These are phyloP conservation scores for Rhinolophus ferrumequinum DNA, from an alignment of 2,113 vertebrate genomes.

Conservation along the genomic window DNA sequence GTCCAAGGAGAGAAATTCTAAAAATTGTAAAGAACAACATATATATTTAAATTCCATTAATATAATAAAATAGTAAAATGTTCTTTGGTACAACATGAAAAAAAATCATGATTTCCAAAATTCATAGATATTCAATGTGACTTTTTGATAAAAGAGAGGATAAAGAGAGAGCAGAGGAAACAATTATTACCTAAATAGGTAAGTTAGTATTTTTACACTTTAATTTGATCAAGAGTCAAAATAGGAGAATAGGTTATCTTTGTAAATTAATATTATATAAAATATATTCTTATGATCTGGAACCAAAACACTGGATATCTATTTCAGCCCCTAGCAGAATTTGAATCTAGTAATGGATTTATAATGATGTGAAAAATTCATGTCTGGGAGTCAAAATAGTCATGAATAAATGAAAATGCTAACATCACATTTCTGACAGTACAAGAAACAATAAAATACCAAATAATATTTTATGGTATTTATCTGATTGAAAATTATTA, in stretches of 20 bases:
- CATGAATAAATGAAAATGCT: neutral
- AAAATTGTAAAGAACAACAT: neutral
- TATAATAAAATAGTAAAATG: neutral
- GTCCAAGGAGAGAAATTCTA: neutral
- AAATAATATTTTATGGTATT: neutral
- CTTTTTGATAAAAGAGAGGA: neutral
- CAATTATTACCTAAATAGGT: neutral
- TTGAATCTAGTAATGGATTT: neutral
- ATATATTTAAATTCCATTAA: neutral
- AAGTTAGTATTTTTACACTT: neutral
- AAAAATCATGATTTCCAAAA: neutral
- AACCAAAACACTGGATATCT: neutral
- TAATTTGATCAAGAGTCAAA: neutral
- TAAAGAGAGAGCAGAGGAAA: neutral
- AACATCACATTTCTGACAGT: neutral
- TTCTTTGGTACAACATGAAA: neutral
- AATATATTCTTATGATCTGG: neutral
- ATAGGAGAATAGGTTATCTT: neutral
- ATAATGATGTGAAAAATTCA: neutral
- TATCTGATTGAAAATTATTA: neutral
- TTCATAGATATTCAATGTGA: neutral
- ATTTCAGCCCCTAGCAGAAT: neutral
- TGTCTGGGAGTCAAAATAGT: neutral
- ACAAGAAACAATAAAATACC: neutral
- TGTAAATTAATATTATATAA: neutral